Conservation (phyloP, 2,113 vertebrate genomes). For the Zosterops lateralis region DNA sequence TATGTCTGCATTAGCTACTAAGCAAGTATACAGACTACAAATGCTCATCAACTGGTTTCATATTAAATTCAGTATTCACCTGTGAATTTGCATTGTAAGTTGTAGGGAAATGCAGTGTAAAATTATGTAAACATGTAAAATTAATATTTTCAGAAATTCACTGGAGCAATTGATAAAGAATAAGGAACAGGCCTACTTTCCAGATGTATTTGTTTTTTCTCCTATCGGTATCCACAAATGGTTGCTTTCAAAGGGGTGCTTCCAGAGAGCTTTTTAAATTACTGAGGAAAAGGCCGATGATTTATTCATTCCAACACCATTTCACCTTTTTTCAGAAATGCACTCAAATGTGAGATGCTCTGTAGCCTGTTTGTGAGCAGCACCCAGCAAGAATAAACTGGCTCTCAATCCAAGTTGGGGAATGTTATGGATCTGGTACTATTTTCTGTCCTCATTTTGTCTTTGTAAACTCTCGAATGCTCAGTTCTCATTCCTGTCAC, state of each 20-base stretch:
- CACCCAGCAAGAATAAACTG: background rate
- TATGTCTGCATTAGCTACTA: background rate
- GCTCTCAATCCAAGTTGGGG: background rate
- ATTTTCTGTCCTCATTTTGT: background rate
- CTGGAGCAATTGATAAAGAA: background rate
- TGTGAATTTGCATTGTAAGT: background rate
- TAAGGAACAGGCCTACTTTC: background rate
- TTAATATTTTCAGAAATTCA: background rate
- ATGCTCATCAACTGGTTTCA: background rate
- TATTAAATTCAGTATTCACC: background rate
- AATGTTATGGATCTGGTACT: background rate
- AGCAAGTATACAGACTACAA: background rate
- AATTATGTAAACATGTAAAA: background rate
- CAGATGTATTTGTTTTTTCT: background rate
- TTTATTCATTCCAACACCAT: background rate
- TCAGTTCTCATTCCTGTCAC: background rate
- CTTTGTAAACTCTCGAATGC: background rate
- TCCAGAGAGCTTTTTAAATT: background rate
- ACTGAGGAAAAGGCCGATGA: background rate
- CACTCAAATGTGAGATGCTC: background rate
- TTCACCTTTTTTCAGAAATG: background rate
- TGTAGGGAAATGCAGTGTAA: background rate
- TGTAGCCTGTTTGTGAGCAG: background rate
- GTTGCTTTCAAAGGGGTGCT: background rate
- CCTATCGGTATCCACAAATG: fast-evolving